A percentile compares a stretch with the other conserved stretches of the same genome.
These are phyloP conservation scores for Cyphomyrus discorhynchus DNA, from an alignment of 2,113 vertebrate species.

Conservation along the genomic window DNA sequence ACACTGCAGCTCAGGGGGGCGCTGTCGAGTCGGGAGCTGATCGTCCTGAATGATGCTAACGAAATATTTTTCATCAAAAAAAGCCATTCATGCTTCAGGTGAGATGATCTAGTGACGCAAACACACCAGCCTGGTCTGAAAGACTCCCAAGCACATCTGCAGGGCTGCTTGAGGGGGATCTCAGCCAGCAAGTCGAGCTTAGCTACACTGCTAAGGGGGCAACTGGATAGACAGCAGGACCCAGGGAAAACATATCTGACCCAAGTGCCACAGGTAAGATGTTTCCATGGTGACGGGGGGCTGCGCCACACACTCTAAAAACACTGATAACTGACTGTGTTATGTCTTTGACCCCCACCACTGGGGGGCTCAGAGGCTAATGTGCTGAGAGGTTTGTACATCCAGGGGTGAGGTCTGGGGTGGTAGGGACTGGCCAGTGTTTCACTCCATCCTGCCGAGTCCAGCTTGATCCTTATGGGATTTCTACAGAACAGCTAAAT, in stretches of 20 bases:
- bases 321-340: not conserved
- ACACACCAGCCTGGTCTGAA: not conserved
- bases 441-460: not conserved
- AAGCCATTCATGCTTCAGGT: not conserved
- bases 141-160: not conserved
- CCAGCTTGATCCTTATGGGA: not conserved
- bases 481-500: not conserved
- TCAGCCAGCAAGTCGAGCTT: not conserved
- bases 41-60: not conserved
- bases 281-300: not conserved
- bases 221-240: not conserved
- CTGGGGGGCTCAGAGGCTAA: not conserved
- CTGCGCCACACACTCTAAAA: not conserved
- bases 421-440: not conserved
- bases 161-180: not conserved
- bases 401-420: not conserved
- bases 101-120: not conserved
- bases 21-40: not conserved
- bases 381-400: not conserved
- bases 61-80: not conserved
- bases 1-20: not conserved
- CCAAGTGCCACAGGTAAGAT: not conserved
- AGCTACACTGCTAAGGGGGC: not conserved
- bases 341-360: not conserved
- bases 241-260: not conserved